Base-by-base conservation (phyloP, 2,797 vertebrate species). In the Chaenodraco wilsoni region DNA sequence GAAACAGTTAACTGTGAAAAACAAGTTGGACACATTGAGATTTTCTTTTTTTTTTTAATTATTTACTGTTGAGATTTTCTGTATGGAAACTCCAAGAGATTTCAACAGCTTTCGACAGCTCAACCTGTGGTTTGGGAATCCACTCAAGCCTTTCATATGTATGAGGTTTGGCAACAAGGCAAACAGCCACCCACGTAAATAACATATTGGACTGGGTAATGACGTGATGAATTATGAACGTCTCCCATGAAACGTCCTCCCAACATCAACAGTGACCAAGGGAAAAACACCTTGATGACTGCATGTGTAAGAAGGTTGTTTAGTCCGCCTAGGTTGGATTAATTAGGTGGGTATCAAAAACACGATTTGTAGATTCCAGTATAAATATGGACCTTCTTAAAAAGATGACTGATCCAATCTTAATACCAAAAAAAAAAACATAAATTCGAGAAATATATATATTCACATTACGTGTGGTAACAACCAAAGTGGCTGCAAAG, bases 201-300 rank as follows among this genome's bases (percentile, higher is more conserved):
- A 93, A 93, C 93, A 93, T 91, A 94, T 91, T 88, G 92, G 89
- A 89, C 89, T 87, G 88, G 84, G 91, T 92, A 93, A 94, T 92
- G 89, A 92, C 81, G 73, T 76, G 80, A 93, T 93, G 91, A 94
- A 93, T 93, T 89, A 94, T 92, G 83, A 88, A 93, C 84, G 70
- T 77, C 76, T 90, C 87, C 89, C 83, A 61, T 87, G 87, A 84
- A 91, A 91, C 76, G 14, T 74, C 81, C 84, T 84, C 79, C 81
- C 75, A 77, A 84, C 84, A 90, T 89, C 89, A 87, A 89, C 88
- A 85, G 89, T 87, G 90, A 92, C 89, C 90, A 81, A 85, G 85
- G 85, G 83, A 51, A 78, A 90, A 91, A 87, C 83, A 90, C 88
- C 88, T 91, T 89, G 89, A 91, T 84, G 78, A 87, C 78, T 89